Evolutionary conservation across 2,797 vertebrate genomes (phyloP).

Genomic region (Tiaroga cobitis): DNA sequence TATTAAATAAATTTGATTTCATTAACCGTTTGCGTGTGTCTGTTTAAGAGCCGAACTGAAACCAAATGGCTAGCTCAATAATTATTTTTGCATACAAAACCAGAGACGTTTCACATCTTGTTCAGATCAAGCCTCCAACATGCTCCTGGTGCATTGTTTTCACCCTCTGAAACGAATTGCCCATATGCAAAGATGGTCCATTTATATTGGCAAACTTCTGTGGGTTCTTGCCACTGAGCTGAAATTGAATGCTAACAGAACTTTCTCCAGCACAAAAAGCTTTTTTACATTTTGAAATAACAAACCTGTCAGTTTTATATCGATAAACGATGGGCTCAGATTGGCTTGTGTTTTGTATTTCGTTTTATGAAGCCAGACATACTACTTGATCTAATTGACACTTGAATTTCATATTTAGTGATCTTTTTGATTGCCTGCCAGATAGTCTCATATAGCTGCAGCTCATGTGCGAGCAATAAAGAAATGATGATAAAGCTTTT

Average conservation of each 20-base stretch:
- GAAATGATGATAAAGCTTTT: conserved; percentile 20
- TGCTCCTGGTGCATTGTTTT: too few relatives aligned
- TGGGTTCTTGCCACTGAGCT: background rate
- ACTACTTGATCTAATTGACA: background rate
- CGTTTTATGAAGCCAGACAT: background rate
- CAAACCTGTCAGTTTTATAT: background rate
- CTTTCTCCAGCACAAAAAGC: background rate
- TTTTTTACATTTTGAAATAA: background rate
- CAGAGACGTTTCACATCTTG: too few relatives aligned
- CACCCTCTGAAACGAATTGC: background rate
- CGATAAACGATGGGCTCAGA: background rate
- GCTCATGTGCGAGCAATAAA: background rate
- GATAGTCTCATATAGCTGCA: background rate
- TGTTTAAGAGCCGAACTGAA: too few relatives aligned
- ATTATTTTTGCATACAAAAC: too few relatives aligned
- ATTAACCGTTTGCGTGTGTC: too few relatives aligned
- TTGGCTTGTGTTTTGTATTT: background rate
- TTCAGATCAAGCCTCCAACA: too few relatives aligned
- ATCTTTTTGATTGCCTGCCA: background rate
- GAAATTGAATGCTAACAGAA: too few relatives aligned
- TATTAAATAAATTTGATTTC: too few relatives aligned
- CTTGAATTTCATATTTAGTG: background rate
- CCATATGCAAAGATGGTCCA: background rate
- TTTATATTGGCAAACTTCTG: background rate
- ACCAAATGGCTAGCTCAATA: too few relatives aligned